A percentile compares a stretch with the other conserved stretches of the same genome.
Conservation (phyloP, 2,113 vertebrate species). For the Perccottus glenii region DNA sequence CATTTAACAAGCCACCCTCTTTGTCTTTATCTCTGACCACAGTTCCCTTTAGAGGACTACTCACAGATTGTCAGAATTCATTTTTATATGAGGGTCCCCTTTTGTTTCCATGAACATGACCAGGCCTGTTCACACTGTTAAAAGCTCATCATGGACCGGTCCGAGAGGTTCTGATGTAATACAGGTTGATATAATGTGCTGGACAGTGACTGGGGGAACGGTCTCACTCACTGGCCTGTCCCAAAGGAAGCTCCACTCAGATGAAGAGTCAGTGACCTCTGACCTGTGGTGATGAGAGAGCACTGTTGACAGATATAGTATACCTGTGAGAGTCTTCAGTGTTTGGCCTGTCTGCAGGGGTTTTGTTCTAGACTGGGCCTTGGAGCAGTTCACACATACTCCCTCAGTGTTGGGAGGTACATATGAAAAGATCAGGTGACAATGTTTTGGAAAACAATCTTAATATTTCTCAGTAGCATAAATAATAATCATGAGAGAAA, state of each 20-base stretch:
- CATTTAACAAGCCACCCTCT: slow-evolving; percentile 24
- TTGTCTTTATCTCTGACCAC: slow-evolving; percentile 25
- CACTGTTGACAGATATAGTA: slow-evolving; percentile 77
- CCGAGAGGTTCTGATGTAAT: slow-evolving; percentile 57
- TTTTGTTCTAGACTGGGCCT: slow-evolving; percentile 49
- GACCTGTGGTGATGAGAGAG: slow-evolving; percentile 70
- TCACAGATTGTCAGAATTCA: slow-evolving; percentile 33
- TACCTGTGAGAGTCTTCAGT: slow-evolving; percentile 77
- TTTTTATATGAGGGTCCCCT: too few species aligned
- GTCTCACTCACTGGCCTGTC: slow-evolving; percentile 65
- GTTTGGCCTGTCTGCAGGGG: slow-evolving; percentile 69
- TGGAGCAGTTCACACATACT: slow-evolving; percentile 50
- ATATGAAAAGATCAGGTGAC: too few species aligned
- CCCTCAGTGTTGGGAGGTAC: not conserved
- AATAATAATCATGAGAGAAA: too few species aligned
- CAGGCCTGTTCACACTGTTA: too few species aligned
- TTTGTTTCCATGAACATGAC: too few species aligned
- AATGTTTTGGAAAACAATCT: too few species aligned
- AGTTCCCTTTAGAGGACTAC: not conserved
- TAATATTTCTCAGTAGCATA: too few species aligned
- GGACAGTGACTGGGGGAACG: slow-evolving; percentile 60
- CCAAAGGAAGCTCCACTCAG: slow-evolving; percentile 70
- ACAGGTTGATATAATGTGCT: slow-evolving; percentile 59
- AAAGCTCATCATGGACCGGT: too few species aligned
- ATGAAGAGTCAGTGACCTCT: slow-evolving; percentile 70